These are phyloP conservation scores for Dryococelus australis DNA, from an alignment of 2,888 invertebrate genomes.

Conservation along the genomic window DNA sequence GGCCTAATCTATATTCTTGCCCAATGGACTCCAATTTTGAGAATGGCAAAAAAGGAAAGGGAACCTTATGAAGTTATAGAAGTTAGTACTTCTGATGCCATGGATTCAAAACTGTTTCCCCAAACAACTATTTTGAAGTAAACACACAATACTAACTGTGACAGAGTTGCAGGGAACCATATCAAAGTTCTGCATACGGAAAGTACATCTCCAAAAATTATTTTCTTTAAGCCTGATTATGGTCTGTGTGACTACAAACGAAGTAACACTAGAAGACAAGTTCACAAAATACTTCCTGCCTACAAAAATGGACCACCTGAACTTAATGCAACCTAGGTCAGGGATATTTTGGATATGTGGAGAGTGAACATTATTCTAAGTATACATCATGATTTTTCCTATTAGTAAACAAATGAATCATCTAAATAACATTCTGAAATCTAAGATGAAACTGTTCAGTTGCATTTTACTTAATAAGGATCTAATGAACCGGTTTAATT, in stretches of 20 bases:
- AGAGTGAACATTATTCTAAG: neutral
- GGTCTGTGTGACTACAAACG: too few relatives aligned
- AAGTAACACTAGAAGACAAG: too few relatives aligned
- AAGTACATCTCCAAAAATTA: neutral
- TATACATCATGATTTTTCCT: neutral
- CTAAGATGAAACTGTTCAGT: neutral
- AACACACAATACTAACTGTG: neutral
- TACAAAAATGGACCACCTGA: neutral
- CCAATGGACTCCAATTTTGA: constrained; percentile 6
- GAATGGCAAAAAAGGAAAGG: constrained; percentile 29
- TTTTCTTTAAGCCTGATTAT: too few relatives aligned
- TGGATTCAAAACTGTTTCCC: constrained; percentile 18
- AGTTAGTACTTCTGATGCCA: constrained; percentile 19
- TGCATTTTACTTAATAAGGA: neutral
- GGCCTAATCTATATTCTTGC: constrained; percentile 30
- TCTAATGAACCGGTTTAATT: neutral
- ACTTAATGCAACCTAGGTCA: too few relatives aligned
- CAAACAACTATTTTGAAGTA: neutral
- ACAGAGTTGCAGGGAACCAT: constrained; percentile 25
- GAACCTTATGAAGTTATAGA: constrained; percentile 23
- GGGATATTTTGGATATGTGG: neutral
- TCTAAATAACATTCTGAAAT: neutral
- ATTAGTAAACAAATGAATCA: neutral
- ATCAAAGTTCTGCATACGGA: neutral
- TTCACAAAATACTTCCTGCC: too few relatives aligned